These are phyloP conservation scores for Tipula helvola DNA, from an alignment of 2,888 invertebrate genomes.

Conservation along the genomic window DNA sequence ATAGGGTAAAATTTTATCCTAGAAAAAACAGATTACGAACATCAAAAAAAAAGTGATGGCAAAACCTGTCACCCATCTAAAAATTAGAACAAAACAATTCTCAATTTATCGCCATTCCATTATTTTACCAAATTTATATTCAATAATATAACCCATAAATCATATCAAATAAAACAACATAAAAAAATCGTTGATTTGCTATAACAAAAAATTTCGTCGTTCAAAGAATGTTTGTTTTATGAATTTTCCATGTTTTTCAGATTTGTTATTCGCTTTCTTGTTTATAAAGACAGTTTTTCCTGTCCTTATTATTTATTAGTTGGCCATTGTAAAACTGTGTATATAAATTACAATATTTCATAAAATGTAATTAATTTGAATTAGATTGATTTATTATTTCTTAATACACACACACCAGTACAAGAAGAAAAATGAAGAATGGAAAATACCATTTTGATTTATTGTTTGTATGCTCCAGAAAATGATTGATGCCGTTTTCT, in stretches of 20 bases:
- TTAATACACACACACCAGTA: not conserved
- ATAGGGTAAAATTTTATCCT: too few relatives aligned
- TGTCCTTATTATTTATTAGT: not conserved
- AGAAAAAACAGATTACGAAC: too few relatives aligned
- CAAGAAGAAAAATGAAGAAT: not conserved
- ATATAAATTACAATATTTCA: not conserved
- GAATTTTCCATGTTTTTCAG: not conserved
- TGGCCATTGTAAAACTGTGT: not conserved
- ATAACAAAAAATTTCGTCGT: not conserved
- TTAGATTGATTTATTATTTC: not conserved
- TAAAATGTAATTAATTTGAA: not conserved
- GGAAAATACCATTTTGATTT: not conserved
- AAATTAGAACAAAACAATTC: not conserved
- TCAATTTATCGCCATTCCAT: not conserved
- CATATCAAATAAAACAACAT: not conserved
- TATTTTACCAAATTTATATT: not conserved
- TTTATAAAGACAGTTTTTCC: not conserved
- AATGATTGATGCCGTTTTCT: conserved; percentile 4
- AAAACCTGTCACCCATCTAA: not conserved
- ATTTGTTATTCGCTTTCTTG: not conserved
- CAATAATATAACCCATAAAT: not conserved
- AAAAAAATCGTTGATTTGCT: not conserved
- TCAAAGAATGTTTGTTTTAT: not conserved
- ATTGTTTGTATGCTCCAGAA: not conserved
- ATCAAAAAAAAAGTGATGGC: not conserved